Base-by-base conservation (phyloP, 1,140 invertebrate genomes). In the Zaprionus camerounensis region DNA sequence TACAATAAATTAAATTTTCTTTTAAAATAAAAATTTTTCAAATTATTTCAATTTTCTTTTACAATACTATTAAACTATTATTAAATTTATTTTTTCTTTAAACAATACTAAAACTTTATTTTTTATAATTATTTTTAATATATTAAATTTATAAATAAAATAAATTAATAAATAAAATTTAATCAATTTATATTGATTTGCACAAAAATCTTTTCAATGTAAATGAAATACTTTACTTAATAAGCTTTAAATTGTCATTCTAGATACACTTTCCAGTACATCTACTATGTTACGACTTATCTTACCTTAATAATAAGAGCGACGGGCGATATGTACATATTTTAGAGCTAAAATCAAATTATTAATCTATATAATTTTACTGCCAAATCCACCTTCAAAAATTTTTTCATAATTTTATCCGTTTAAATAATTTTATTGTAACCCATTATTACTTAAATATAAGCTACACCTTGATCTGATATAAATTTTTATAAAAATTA, bases 271-370 rank as follows among this genome's bases (percentile, higher is more conserved):
- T 95, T 95, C 95, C 94, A 94, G 93, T 95, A 95, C 91, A 91
- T 93, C 94, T 95, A 95, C 95, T 95, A 93, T 95, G 95, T 95
- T 95, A 95, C 95, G 95, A 94, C 94, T 95, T 96, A 94, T 66
- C 64, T 66, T 66, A 66, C 64, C 53, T 66, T 66, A 66, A 56
- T 66, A 66, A 44, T 66, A 56, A 66, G 51, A 66, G 64, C 64
- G 51, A 66, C 64, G 64, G 64, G 64, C 64, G 64, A 66, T 66
- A 53, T 95, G 94, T 95, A 93, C 94, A 94, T 93, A 94, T 93
- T 93, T 93, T 92, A 93, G 90, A 93, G 80, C 87, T 91, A 69
- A 86, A 93, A 92, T 93, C 88, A 93, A 92, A 94, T 93, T 83
- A 91, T 86, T 82, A 76, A 93, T 88, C 75, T 92, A 75, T 75